These are phyloP conservation scores for Pammene fasciana DNA, from an alignment of 2,888 invertebrate species.

Conservation along the genomic window DNA sequence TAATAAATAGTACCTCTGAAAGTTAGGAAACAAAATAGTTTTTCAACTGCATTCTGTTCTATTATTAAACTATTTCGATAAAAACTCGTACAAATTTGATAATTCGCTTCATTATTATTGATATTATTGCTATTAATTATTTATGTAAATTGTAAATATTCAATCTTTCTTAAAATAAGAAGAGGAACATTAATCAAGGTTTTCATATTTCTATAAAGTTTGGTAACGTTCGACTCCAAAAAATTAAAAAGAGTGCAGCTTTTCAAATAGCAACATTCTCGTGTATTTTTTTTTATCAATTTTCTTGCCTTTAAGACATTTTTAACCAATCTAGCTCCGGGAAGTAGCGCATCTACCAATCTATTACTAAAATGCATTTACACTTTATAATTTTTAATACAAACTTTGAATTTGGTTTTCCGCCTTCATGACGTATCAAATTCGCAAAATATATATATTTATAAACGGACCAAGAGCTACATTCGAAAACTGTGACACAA, in stretches of 20 bases:
- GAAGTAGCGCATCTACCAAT: constrained; percentile 82
- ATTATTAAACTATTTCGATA: constrained; percentile 83
- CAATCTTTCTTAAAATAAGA: constrained; percentile 83
- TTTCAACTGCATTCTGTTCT: constrained; percentile 78
- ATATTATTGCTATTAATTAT: constrained; percentile 80
- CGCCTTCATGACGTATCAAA: constrained; percentile 56
- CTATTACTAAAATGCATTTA: constrained; percentile 76
- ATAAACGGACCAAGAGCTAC: constrained; percentile 41
- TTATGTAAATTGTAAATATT: constrained; percentile 83
- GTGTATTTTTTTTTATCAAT: constrained; percentile 58
- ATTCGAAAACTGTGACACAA: too few species aligned
- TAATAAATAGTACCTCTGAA: constrained; percentile 85
- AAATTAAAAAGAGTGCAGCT: constrained; percentile 80
- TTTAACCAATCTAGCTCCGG: constrained; percentile 70
- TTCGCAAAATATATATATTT: constrained; percentile 63
- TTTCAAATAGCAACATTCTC: constrained; percentile 80
- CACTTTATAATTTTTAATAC: constrained; percentile 48
- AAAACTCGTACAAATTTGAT: constrained; percentile 82
- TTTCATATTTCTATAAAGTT: constrained; percentile 78
- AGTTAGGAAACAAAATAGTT: constrained; percentile 84
- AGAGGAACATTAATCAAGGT: constrained; percentile 84
- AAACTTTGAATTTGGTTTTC: constrained; percentile 47
- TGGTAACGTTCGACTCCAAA: constrained; percentile 78
- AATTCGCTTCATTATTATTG: constrained; percentile 74
- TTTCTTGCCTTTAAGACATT: constrained; percentile 60